phyloP scores from a whole-genome alignment of 2,888 invertebrate genomes.

The Drosophila neutralis region DNA sequence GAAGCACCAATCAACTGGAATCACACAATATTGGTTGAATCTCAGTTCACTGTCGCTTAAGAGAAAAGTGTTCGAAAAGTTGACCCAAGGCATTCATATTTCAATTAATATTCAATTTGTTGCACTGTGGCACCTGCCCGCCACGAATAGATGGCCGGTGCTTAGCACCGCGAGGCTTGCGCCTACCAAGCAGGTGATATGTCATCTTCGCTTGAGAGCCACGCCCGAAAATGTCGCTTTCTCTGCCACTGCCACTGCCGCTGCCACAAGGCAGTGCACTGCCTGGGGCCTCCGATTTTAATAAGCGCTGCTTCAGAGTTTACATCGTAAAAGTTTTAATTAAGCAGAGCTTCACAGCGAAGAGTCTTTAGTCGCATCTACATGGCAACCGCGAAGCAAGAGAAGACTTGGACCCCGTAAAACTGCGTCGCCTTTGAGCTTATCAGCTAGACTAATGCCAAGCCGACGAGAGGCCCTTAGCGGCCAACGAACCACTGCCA shows the following conservation, averaged over 20 bases:
- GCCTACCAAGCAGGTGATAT: conserved; percentile 49
- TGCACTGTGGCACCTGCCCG: conserved; percentile 24
- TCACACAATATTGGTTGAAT: not conserved
- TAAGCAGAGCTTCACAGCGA: conserved; percentile 51
- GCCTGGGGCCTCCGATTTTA: conserved; percentile 70
- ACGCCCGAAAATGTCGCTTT: conserved; percentile 20
- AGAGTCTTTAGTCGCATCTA: conserved; percentile 30
- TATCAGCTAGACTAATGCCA: conserved; percentile 52
- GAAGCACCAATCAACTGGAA: not conserved
- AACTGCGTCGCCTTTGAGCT: conserved; percentile 55
- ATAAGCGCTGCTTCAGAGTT: conserved; percentile 63
- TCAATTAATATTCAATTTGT: not conserved
- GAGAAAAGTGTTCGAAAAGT: not conserved
- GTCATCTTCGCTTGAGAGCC: conserved; percentile 43
- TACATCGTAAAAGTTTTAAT: conserved; percentile 70
- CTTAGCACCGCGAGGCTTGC: conserved; percentile 9
- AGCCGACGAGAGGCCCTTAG: conserved; percentile 34
- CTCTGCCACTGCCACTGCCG: conserved; percentile 2
- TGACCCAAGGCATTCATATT: not conserved
- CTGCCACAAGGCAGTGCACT: conserved; percentile 23
- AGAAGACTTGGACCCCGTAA: conserved; percentile 52
- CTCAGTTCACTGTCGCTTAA: not conserved
- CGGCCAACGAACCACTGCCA: conserved; percentile 18
- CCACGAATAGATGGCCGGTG: conserved; percentile 15
- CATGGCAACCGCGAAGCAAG: conserved; percentile 40